Evolutionary conservation across 2,888 invertebrate genomes (phyloP).

Genomic region (Branchinecta sandiegonensis): DNA sequence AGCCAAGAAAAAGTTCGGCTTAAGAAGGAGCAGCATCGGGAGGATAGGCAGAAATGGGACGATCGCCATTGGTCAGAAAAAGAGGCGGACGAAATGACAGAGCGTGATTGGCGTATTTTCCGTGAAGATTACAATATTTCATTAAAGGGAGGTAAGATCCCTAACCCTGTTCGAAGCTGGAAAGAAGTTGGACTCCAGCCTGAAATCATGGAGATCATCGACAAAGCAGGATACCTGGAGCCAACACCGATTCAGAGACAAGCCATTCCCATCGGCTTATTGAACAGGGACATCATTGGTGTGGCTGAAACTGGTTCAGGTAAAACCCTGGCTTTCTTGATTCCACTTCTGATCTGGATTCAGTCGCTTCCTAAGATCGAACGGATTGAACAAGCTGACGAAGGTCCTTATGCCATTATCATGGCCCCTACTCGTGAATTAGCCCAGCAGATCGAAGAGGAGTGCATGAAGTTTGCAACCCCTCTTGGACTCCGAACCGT

Average conservation of each 20-base stretch:
- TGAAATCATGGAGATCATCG: conserved; percentile 84
- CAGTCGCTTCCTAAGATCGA: conserved; percentile 92
- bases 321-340: conserved; percentile 94
- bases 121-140: conserved; percentile 98
- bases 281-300: conserved; percentile 92
- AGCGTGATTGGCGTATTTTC: conserved; percentile 99
- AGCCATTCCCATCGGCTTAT: conserved; percentile 88
- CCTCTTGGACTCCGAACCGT: conserved; percentile 84
- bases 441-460: conserved; percentile 98
- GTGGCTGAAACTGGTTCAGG: conserved; percentile 99
- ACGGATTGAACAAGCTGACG: conserved; percentile 68
- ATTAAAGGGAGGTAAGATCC: conserved; percentile 89
- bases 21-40: conserved; percentile 81
- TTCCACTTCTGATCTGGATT: conserved; percentile 94
- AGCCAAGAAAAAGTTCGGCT: conserved; percentile 85
- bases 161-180: conserved; percentile 91
- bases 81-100: conserved; percentile 84
- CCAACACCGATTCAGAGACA: conserved; percentile 98
- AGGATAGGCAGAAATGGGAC: conserved; percentile 97
- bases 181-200: conserved; percentile 77
- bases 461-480: conserved; percentile 91
- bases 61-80: conserved; percentile 99
- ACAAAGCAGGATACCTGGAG: conserved; percentile 88
- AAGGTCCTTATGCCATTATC: conserved; percentile 96
- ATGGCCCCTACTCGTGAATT: conserved; percentile 98